Evolutionary conservation across 2,797 vertebrate genomes (phyloP), one percentile per base, ranked within the genome.

Genomic region (Siniperca scherzeri): DNA sequence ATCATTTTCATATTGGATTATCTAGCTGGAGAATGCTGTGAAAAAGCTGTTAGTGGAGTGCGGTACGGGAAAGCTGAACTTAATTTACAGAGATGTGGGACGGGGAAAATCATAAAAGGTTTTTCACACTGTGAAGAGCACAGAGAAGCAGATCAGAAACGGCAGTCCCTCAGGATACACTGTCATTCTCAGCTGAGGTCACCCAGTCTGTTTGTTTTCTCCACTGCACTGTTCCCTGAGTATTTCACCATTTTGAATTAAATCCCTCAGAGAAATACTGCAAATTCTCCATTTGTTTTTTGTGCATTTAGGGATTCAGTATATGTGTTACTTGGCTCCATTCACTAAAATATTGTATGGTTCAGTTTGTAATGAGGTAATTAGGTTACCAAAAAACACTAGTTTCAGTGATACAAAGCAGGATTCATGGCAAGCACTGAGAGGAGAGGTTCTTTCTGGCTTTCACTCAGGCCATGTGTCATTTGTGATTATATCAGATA

Each of bases 41-140:
- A 72, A 65, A 46, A 67, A 42, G 48, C 5, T 66, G 33, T 22
- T 71, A 61, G 71, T 69, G 30, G 38, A 53, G 27, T 21, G 70
- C 21, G 55, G 33, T 52, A 73, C 53, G 40, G 55, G 57, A 66
- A 83, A 81, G 70, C 67, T 77, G 66, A 78, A 86, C 42, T 64
- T 81, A 70, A 85, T 92, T 85, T 87, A 86, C 80, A 85, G 77
- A 82, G 74, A 86, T 86, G 83, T 69, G 46, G 81, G 78, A 84
- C 7, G 17, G 61, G 59, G 68, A 50, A 80, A 88, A 80, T 87
- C 89, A 87, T 92, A 91, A 94, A 93, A 94, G 80, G 92, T 87
- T 92, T 94, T 94, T 93, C 90, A 91, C 89, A 88, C 88, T 85
- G 84, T 88, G 88, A 88, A 90, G 87, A 78, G 77, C 70, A 65